A percentile compares a stretch with the other conserved stretches of the same genome.
Conservation (phyloP, 2,797 vertebrate genomes). For the Syngnathus acus region DNA sequence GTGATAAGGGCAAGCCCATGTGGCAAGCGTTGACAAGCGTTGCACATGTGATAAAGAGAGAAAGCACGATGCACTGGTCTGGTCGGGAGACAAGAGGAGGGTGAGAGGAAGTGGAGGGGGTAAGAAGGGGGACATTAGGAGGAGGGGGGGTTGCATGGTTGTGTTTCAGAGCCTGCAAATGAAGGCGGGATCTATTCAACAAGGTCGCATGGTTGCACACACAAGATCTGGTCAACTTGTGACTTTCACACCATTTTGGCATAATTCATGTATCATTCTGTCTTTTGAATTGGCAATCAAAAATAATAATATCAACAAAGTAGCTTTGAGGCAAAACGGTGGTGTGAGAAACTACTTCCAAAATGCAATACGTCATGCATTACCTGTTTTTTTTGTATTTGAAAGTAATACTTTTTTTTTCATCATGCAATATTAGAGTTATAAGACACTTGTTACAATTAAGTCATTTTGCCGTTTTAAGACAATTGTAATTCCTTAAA, state of each 20-base stretch:
- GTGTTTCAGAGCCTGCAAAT: conserved; percentile 28
- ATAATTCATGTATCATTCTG: neutral
- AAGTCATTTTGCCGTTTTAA: too few relatives aligned
- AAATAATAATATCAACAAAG: neutral
- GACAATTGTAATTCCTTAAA: too few relatives aligned
- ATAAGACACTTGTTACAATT: too few relatives aligned
- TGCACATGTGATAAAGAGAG: conserved; percentile 33
- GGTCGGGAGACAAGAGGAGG: conserved; percentile 10
- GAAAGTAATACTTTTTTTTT: too few relatives aligned
- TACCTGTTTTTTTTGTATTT: too few relatives aligned
- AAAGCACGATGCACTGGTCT: conserved; percentile 15
- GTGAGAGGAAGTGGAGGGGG: neutral
- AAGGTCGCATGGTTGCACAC: conserved; percentile 18
- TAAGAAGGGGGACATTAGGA: neutral
- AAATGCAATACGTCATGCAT: too few relatives aligned
- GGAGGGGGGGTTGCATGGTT: conserved; percentile 6
- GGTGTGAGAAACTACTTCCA: too few relatives aligned
- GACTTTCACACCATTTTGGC: neutral
- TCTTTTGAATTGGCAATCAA: neutral
- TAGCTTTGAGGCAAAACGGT: too few relatives aligned
- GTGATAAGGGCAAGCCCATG: conserved; percentile 23
- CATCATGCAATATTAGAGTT: too few relatives aligned
- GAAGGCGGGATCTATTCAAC: conserved; percentile 51
- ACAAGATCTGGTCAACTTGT: neutral
- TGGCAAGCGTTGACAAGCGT: conserved; percentile 20